A percentile compares a stretch with the other conserved stretches of the same genome.
Conservation (phyloP, 2,113 vertebrate genomes). For the Ellobius talpinus region DNA sequence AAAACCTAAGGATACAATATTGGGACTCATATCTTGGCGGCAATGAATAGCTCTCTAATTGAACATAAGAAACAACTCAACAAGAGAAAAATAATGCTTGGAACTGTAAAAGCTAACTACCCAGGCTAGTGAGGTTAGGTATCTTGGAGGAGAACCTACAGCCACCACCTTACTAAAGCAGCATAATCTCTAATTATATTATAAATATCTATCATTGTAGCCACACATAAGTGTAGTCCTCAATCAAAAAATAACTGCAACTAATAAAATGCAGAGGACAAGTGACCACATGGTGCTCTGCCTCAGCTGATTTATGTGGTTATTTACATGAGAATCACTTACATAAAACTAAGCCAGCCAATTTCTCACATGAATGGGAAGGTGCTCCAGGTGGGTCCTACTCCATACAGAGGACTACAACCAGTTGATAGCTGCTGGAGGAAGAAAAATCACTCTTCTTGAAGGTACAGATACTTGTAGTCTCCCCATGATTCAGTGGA, state of each 20-base stretch:
- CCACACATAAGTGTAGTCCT: not conserved
- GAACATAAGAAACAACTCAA: not conserved
- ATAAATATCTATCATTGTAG: not conserved
- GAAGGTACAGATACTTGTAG: not conserved
- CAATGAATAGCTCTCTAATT: not conserved
- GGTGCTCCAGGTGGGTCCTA: not conserved
- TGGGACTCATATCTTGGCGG: not conserved
- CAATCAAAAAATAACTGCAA: too few relatives aligned
- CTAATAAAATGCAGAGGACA: not conserved
- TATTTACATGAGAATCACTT: not conserved
- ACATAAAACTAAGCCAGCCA: not conserved
- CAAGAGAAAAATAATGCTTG: not conserved
- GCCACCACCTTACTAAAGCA: too few relatives aligned
- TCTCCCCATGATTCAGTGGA: not conserved
- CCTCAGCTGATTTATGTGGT: not conserved
- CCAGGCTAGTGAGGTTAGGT: too few relatives aligned
- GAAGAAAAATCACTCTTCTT: not conserved
- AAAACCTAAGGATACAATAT: not conserved
- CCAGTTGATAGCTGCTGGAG: not conserved
- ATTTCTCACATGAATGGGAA: not conserved
- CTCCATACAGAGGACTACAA: not conserved
- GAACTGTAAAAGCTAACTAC: not conserved
- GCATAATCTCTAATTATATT: too few relatives aligned
- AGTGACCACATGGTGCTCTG: too few relatives aligned
- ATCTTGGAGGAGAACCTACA: too few relatives aligned